Evolutionary conservation across 2,113 vertebrate genomes (phyloP).

Genomic region (Polypterus senegalus): DNA sequence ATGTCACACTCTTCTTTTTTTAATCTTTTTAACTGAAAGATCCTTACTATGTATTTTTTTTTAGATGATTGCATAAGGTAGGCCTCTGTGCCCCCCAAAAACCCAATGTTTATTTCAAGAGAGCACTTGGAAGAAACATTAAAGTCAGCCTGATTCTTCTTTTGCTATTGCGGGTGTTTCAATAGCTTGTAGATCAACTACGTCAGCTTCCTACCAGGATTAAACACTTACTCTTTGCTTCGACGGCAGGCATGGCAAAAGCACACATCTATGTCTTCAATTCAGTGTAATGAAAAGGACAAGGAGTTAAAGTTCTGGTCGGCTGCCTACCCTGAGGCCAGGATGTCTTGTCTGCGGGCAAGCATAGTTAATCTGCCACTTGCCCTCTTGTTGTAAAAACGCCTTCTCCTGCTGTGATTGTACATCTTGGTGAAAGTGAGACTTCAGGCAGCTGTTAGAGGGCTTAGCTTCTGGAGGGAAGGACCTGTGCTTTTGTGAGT

Average conservation of each 20-base stretch:
- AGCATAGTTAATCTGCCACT: constrained; percentile 6
- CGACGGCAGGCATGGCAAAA: neutral
- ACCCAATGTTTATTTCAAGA: no score
- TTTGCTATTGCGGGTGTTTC: no score
- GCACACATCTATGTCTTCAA: neutral
- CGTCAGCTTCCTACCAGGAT: no score
- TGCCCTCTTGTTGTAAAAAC: constrained; percentile 3
- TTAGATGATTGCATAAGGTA: no score
- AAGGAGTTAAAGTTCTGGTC: neutral
- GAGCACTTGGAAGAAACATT: no score
- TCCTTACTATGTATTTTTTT: no score
- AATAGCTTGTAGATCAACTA: no score
- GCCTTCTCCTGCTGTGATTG: neutral
- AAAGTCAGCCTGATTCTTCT: no score
- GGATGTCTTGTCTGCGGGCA: constrained; percentile 5
- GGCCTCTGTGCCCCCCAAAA: no score
- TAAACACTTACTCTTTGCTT: neutral
- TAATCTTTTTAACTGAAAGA: no score
- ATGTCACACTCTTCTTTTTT: no score
- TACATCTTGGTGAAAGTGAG: neutral
- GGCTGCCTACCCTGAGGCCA: neutral
- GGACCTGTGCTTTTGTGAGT: neutral
- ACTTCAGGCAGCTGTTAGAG: neutral
- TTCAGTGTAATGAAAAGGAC: neutral
- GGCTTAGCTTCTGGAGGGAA: neutral